phyloP scores from a whole-genome alignment of 1,140 invertebrate species.

The Drosophila willistoni region DNA sequence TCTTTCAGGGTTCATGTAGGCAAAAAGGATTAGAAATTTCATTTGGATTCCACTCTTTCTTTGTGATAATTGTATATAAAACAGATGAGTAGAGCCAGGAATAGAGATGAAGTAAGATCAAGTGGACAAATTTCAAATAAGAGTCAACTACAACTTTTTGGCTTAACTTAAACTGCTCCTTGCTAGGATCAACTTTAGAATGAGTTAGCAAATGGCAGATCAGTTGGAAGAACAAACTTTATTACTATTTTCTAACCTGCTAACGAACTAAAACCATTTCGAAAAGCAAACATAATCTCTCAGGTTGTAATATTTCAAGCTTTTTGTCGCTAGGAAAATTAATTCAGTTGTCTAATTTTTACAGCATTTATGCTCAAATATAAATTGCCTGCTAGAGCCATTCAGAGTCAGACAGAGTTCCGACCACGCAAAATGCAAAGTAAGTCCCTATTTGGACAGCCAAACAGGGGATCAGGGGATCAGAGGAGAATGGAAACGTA shows the following conservation, averaged over 20 bases:
- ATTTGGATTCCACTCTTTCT: neutral
- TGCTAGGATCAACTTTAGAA: too few species aligned
- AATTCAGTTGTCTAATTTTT: slow-evolving; percentile 82
- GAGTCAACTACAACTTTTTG: too few species aligned
- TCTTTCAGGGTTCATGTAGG: neutral
- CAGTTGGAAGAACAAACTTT: too few species aligned
- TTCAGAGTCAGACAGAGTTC: slow-evolving; percentile 10
- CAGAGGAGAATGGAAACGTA: neutral
- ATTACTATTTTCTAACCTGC: slow-evolving; percentile 12
- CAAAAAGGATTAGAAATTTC: neutral
- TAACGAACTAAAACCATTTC: slow-evolving; percentile 56
- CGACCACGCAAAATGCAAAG: slow-evolving; percentile 45
- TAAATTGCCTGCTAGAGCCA: slow-evolving; percentile 57
- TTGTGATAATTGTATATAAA: too few species aligned
- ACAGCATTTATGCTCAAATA: slow-evolving; percentile 61
- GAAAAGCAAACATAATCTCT: slow-evolving; percentile 47
- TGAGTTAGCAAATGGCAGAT: too few species aligned
- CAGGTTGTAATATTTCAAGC: slow-evolving; percentile 72
- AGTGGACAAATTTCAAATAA: too few species aligned
- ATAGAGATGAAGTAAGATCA: too few species aligned
- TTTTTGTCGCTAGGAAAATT: slow-evolving; percentile 74
- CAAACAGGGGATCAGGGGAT: slow-evolving; percentile 1
- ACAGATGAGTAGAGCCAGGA: too few species aligned
- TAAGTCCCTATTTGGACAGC: slow-evolving; percentile 38
- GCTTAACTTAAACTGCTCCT: too few species aligned